A percentile compares a stretch with the other conserved stretches of the same genome.
phyloP scores from a whole-genome alignment of 53 echinoderm and acorn worm genomes.

The Echinarachnius parma region DNA sequence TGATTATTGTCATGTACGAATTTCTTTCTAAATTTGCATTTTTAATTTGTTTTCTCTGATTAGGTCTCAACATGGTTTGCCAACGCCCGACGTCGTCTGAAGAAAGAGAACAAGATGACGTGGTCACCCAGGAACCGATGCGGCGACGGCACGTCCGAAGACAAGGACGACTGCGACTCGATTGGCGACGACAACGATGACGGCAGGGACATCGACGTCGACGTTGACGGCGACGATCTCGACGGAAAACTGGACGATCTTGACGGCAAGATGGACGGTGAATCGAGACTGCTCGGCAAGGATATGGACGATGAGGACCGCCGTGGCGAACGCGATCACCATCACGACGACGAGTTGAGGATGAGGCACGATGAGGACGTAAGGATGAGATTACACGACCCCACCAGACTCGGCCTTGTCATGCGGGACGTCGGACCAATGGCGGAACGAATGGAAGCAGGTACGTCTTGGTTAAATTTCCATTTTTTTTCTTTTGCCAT shows the following conservation, averaged over 20 bases:
- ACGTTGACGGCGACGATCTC: slow-evolving; percentile 44
- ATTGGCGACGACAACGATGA: slow-evolving; percentile 62
- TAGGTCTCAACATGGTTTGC: slow-evolving; percentile 98
- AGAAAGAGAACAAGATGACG: slow-evolving; percentile 99
- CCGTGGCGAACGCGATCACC: slow-evolving; percentile 17
- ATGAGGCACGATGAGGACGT: slow-evolving; percentile 31
- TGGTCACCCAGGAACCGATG: slow-evolving; percentile 98
- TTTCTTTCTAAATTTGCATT: no score
- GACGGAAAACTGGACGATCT: slow-evolving; percentile 33
- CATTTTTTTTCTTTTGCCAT: no score
- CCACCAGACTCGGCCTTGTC: slow-evolving; percentile 18
- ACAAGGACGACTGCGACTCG: slow-evolving; percentile 67
- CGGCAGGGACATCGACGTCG: slow-evolving; percentile 54
- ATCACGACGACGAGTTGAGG: no score
- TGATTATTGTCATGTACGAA: no score
- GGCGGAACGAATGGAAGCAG: slow-evolving; percentile 36
- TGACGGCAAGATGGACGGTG: no score
- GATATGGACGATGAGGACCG: slow-evolving; percentile 38
- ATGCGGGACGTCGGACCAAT: slow-evolving; percentile 23
- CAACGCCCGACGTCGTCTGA: slow-evolving; percentile 91
- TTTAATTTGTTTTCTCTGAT: not conserved
- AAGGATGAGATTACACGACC: slow-evolving; percentile 27
- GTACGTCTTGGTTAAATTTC: slow-evolving; percentile 2
- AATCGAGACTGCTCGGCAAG: slow-evolving; percentile 28
- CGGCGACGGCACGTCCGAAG: slow-evolving; percentile 88